A percentile compares a stretch with the other conserved stretches of the same genome.
These are phyloP conservation scores for Hofmannophila pseudospretella DNA, from an alignment of 2,888 invertebrate species.

Conservation along the genomic window DNA sequence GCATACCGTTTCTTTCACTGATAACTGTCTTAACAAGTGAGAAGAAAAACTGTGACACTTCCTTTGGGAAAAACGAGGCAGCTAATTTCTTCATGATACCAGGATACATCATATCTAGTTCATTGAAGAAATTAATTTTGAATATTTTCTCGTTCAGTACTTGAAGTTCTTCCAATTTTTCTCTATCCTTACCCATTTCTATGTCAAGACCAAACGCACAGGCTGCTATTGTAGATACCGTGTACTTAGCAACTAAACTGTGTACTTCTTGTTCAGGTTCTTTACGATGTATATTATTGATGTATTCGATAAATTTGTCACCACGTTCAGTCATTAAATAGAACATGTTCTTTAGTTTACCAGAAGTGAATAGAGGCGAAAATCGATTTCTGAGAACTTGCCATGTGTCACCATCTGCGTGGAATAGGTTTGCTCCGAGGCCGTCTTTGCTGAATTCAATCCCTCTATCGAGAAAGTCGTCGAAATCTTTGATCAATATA, in stretches of 20 bases:
- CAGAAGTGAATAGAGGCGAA: slow-evolving; percentile 47
- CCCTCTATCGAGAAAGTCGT: slow-evolving; percentile 39
- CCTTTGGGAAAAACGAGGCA: slow-evolving; percentile 26
- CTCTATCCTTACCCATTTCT: slow-evolving; percentile 17
- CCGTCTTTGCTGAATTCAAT: slow-evolving; percentile 36
- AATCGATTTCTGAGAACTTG: slow-evolving; percentile 35
- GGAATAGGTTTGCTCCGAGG: slow-evolving; percentile 42
- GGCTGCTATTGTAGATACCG: slow-evolving; percentile 33
- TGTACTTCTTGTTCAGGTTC: slow-evolving; percentile 29
- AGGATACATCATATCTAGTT: slow-evolving; percentile 40
- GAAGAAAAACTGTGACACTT: slow-evolving; percentile 26
- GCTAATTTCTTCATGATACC: slow-evolving; percentile 33
- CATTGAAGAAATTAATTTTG: slow-evolving; percentile 18
- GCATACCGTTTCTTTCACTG: slow-evolving; percentile 30
- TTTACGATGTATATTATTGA: slow-evolving; percentile 16
- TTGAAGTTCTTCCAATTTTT: slow-evolving; percentile 3
- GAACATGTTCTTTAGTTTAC: slow-evolving; percentile 50
- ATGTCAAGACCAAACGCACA: slow-evolving; percentile 40
- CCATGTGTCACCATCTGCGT: slow-evolving; percentile 44
- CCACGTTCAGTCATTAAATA: slow-evolving; percentile 33
- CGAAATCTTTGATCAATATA: slow-evolving; percentile 48
- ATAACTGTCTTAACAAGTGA: slow-evolving; percentile 28
- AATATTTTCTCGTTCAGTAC: slow-evolving; percentile 13
- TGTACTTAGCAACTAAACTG: slow-evolving; percentile 30
- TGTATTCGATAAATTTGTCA: slow-evolving; percentile 28